Evolutionary conservation across 2,797 vertebrate genomes (phyloP).

Genomic region (Diplodus sargus): DNA sequence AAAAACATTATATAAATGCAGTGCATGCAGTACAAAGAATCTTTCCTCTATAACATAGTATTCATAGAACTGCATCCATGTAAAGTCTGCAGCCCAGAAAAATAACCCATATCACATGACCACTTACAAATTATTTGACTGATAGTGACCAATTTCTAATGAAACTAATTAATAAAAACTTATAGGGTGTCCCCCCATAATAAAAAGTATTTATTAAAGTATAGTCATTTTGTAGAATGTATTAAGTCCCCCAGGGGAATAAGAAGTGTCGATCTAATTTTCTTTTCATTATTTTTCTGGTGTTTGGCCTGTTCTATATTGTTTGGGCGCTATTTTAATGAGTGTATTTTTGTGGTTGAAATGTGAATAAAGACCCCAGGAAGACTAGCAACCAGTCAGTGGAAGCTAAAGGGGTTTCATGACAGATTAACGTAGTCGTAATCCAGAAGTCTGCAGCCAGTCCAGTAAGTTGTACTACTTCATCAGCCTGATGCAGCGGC

Average conservation of each 20-base stretch:
- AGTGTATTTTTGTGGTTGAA: too few species aligned
- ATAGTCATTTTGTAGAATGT: background rate
- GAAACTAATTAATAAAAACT: background rate
- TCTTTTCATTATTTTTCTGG: too few species aligned
- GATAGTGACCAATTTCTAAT: background rate
- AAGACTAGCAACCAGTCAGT: too few species aligned
- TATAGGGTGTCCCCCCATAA: too few species aligned
- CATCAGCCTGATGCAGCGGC: constrained; percentile 1
- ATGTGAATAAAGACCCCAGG: too few species aligned
- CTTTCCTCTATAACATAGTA: background rate
- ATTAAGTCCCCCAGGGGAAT: background rate
- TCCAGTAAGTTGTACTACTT: background rate
- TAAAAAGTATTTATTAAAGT: background rate
- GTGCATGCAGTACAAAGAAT: background rate
- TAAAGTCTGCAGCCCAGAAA: background rate
- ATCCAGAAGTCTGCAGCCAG: background rate
- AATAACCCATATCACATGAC: background rate
- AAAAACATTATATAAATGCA: background rate
- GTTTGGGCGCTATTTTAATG: too few species aligned
- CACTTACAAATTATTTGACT: background rate
- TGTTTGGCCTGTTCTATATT: too few species aligned
- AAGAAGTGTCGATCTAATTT: too few species aligned
- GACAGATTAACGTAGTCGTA: too few species aligned
- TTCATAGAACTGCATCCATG: background rate
- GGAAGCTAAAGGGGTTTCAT: too few species aligned